Conservation (phyloP, 2,888 invertebrate species). For the Aphrophora alni region DNA sequence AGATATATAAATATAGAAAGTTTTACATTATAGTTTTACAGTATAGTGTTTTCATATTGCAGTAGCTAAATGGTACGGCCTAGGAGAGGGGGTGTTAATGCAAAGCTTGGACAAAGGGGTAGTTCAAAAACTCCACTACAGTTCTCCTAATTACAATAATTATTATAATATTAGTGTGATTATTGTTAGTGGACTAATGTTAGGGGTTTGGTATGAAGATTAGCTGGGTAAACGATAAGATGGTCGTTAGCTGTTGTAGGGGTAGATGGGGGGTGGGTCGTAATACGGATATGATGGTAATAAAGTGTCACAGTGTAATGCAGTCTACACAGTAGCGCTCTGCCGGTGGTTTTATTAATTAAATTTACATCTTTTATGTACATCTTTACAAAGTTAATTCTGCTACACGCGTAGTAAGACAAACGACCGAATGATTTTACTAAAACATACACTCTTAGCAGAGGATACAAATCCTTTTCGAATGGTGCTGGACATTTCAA, state of each 20-base stretch:
- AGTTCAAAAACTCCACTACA: not conserved
- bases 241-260: slow-evolving; percentile 26
- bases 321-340: not conserved
- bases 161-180: slow-evolving; percentile 34
- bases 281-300: slow-evolving; percentile 6
- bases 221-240: slow-evolving; percentile 26
- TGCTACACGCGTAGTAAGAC: not conserved
- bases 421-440: not conserved
- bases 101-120: not conserved
- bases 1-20: no score
- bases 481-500: not conserved
- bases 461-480: not conserved
- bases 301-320: not conserved
- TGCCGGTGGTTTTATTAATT: not conserved
- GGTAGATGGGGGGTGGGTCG: not conserved
- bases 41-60: no score
- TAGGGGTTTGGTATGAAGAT: not conserved
- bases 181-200: slow-evolving; percentile 36
- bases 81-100: not conserved
- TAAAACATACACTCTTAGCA: not conserved
- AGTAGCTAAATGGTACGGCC: no score
- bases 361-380: slow-evolving; percentile 6
- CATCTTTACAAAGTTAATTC: not conserved
- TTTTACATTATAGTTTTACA: no score
- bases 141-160: slow-evolving; percentile 29